Percentiles rank a stretch among this genome's conserved stretches.
Evolutionary conservation across 2,888 invertebrate species (phyloP).

Genomic region (Eupelmus urozonus): DNA sequence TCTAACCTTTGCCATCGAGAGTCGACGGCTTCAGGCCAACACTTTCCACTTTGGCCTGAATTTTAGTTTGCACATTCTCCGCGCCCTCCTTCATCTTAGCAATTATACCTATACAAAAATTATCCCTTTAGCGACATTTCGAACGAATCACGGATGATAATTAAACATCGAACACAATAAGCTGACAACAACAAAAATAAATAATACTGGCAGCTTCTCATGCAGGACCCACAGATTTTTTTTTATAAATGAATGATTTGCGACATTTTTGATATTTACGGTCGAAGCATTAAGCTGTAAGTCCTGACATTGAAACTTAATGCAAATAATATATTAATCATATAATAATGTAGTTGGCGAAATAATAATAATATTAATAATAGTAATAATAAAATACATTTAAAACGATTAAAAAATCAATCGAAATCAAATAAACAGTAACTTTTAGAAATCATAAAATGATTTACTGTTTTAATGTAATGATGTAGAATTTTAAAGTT

Average conservation of each 20-base stretch:
- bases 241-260: background rate
- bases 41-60: slow-evolving; percentile 95
- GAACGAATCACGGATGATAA: slow-evolving; percentile 13
- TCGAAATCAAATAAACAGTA: slow-evolving; percentile 16
- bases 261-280: background rate
- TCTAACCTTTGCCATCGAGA: slow-evolving; percentile 77
- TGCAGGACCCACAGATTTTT: slow-evolving; percentile 39
- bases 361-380: slow-evolving; percentile 14
- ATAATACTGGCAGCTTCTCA: slow-evolving; percentile 17
- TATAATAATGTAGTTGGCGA: background rate
- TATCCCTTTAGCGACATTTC: slow-evolving; percentile 36
- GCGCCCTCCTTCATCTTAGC: slow-evolving; percentile 98
- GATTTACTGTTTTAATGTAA: too few species aligned
- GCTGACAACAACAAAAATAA: slow-evolving; percentile 31
- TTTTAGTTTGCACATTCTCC: slow-evolving; percentile 93
- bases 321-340: slow-evolving; percentile 9
- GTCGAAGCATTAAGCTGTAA: slow-evolving; percentile 19
- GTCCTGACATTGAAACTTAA: slow-evolving; percentile 36
- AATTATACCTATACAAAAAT: slow-evolving; percentile 84
- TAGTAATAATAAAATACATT: background rate
- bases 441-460: too few species aligned
- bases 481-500: too few species aligned
- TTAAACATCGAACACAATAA: slow-evolving; percentile 29
- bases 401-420: slow-evolving; percentile 28
- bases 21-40: slow-evolving; percentile 79